Evolutionary conservation across 2,797 vertebrate species (phyloP).

Genomic region (Dallia pectoralis): DNA sequence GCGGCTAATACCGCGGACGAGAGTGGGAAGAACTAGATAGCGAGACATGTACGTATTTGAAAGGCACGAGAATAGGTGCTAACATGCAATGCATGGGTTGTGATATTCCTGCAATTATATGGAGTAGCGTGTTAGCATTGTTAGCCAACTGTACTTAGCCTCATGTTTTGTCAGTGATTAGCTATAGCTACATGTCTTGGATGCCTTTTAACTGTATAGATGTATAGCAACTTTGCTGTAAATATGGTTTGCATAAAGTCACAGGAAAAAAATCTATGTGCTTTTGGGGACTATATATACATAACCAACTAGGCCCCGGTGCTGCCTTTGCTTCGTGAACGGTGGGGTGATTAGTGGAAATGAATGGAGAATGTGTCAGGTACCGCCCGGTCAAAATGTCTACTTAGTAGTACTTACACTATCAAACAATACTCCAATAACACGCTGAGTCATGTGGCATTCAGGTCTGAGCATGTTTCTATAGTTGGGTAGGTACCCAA

Average conservation of each 20-base stretch:
- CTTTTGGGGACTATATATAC: not conserved
- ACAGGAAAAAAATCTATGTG: not conserved
- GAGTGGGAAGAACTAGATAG: slow-evolving; percentile 5
- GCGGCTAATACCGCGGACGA: not conserved
- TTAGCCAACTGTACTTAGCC: not conserved
- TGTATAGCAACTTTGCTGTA: not conserved
- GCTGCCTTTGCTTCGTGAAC: not conserved
- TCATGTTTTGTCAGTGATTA: not conserved
- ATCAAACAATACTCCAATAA: not conserved
- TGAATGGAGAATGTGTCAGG: not conserved
- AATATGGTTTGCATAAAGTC: not conserved
- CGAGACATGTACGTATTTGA: not conserved
- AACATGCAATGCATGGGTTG: not conserved
- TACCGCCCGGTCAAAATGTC: not conserved
- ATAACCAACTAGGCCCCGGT: not conserved
- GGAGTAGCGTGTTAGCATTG: not conserved
- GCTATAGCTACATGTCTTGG: not conserved
- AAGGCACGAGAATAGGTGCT: not conserved
- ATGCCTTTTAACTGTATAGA: not conserved
- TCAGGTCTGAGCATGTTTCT: not conserved
- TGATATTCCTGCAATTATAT: not conserved
- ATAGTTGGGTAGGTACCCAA: not conserved
- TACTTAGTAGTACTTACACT: not conserved
- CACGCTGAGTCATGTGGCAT: not conserved
- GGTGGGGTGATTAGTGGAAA: not conserved